Evolutionary conservation across 1,140 invertebrate species (phyloP).

Genomic region (Drosophila nebulosa): DNA sequence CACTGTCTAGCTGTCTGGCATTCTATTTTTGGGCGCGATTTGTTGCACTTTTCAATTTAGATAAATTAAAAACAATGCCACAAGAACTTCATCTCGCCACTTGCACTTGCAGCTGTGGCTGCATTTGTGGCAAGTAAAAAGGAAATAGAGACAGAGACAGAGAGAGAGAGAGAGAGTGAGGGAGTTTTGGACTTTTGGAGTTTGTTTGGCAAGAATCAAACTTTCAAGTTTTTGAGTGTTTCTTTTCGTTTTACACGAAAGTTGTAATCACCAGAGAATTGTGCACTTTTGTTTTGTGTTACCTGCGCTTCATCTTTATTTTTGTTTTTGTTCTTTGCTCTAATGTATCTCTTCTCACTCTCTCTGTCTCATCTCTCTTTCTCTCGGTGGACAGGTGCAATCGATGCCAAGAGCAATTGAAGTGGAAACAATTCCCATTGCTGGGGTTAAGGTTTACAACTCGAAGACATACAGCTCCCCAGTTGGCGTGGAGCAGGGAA

Average conservation of each 20-base stretch:
- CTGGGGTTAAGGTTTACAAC: slow-evolving; percentile 1
- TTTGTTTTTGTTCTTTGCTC: no score
- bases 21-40: slow-evolving; percentile 57
- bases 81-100: slow-evolving; percentile 49
- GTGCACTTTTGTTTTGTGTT: slow-evolving; percentile 43
- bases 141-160: no score
- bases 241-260: slow-evolving; percentile 59
- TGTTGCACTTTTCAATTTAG: slow-evolving; percentile 79
- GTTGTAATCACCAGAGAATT: slow-evolving; percentile 63
- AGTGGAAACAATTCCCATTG: slow-evolving; percentile 42
- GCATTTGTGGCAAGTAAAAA: slow-evolving; percentile 36
- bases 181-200: not conserved
- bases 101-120: not conserved
- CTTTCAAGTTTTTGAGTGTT: slow-evolving; percentile 30
- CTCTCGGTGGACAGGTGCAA: slow-evolving; percentile 41
- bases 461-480: slow-evolving; percentile 15
- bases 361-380: slow-evolving; percentile 40
- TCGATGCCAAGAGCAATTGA: slow-evolving; percentile 64
- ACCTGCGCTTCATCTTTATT: slow-evolving; percentile 8
- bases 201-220: slow-evolving; percentile 48
- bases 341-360: slow-evolving; percentile 60
- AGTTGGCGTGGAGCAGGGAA: slow-evolving; percentile 19
- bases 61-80: slow-evolving; percentile 78
- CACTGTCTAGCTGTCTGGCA: slow-evolving; percentile 41
- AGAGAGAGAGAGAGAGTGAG: slow-evolving; percentile 9